A percentile compares a stretch with the other conserved stretches of the same genome.
phyloP scores from a whole-genome alignment of 2,888 invertebrate species.

The Dryomyza anilis region DNA sequence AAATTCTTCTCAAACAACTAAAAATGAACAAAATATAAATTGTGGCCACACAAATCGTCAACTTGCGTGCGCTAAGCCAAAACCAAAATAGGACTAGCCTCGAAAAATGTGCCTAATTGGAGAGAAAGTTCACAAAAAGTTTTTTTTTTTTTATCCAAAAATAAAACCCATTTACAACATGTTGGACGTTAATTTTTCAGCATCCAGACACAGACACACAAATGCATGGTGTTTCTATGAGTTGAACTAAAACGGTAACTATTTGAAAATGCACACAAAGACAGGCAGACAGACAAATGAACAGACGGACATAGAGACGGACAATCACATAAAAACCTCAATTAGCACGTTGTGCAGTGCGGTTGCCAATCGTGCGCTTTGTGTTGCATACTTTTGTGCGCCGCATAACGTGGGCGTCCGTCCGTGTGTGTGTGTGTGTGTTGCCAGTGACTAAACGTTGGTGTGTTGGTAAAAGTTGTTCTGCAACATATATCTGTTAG shows the following conservation, averaged over 20 bases:
- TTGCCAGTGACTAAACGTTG: no score
- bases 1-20: no score
- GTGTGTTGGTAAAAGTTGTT: no score
- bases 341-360: slow-evolving; percentile 18
- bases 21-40: no score
- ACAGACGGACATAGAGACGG: neutral
- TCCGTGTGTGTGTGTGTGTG: neutral
- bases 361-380: slow-evolving; percentile 9
- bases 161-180: neutral
- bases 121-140: slow-evolving; percentile 16
- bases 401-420: neutral
- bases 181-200: slow-evolving; percentile 8
- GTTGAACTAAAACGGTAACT: neutral
- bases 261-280: neutral
- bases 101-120: slow-evolving; percentile 23
- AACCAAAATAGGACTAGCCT: no score
- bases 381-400: slow-evolving; percentile 5
- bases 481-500: no score
- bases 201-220: neutral
- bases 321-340: slow-evolving; percentile 15
- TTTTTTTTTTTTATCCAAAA: neutral
- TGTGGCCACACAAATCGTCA: no score
- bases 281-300: neutral
- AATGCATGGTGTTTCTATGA: neutral
- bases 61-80: no score